Conservation (phyloP, 2,113 vertebrate species). For the Podocnemis expansa region DNA sequence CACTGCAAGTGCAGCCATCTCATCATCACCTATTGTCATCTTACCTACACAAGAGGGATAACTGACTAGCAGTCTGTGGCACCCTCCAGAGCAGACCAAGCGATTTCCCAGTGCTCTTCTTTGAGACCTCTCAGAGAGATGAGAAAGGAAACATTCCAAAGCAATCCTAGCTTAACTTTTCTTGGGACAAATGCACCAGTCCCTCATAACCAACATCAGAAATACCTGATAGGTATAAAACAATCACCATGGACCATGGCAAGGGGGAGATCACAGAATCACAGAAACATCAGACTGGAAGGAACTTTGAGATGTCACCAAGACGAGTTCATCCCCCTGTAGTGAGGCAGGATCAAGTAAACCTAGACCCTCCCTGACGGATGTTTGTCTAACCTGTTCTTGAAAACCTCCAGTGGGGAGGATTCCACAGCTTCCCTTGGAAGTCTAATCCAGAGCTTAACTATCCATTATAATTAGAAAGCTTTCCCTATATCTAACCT, state of each 20-base stretch:
- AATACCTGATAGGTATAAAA: background rate
- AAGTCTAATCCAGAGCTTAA: background rate
- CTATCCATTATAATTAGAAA: background rate
- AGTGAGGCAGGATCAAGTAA: background rate
- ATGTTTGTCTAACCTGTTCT: background rate
- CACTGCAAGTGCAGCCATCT: background rate
- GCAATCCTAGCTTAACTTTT: background rate
- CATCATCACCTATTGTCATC: background rate
- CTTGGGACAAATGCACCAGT: background rate
- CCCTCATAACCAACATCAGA: background rate
- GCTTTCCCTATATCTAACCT: background rate
- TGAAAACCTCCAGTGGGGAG: background rate
- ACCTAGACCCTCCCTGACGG: background rate
- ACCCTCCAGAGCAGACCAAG: background rate
- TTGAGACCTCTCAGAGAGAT: background rate
- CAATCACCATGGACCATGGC: background rate
- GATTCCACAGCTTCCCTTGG: background rate
- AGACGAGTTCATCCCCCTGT: background rate
- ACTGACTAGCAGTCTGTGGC: background rate
- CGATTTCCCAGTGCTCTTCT: background rate
- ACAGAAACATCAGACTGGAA: background rate
- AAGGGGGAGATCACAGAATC: background rate
- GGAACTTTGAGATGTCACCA: background rate
- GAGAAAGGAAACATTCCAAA: background rate
- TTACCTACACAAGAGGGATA: background rate